A percentile compares a stretch with the other conserved stretches of the same genome.
phyloP scores from a whole-genome alignment of 23 tunicate genomes.

The Trididemnum miniatum region DNA sequence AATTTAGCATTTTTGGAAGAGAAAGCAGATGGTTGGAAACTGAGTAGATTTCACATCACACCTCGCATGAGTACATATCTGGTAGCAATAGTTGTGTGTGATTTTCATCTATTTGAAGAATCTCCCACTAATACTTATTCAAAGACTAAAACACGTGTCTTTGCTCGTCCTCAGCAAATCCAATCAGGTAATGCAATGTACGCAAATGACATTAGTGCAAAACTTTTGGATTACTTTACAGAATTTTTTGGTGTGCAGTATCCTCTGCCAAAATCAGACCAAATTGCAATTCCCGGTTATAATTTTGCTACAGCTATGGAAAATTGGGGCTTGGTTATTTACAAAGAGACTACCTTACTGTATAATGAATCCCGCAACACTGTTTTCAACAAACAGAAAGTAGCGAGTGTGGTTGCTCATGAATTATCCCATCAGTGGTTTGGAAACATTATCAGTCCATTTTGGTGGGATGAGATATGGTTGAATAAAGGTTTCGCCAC shows the following conservation, averaged over 20 bases:
- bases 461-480: constrained; percentile 92
- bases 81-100: constrained; percentile 69
- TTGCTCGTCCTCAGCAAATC: constrained; percentile 53
- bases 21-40: constrained; percentile 19
- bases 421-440: constrained; percentile 87
- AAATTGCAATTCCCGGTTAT: constrained; percentile 62
- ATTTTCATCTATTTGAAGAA: constrained; percentile 43
- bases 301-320: constrained; percentile 59
- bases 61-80: constrained; percentile 62
- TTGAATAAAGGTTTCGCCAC: constrained; percentile 81
- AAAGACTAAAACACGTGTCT: constrained; percentile 38
- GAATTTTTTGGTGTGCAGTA: constrained; percentile 43
- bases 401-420: constrained; percentile 51
- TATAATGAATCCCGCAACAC: constrained; percentile 36
- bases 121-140: neutral
- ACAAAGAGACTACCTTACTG: constrained; percentile 52
- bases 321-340: constrained; percentile 80
- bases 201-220: constrained; percentile 38
- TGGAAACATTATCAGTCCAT: constrained; percentile 64
- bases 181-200: constrained; percentile 42
- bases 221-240: constrained; percentile 44
- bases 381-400: constrained; percentile 48
- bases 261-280: constrained; percentile 77
- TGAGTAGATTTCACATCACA: constrained; percentile 39
- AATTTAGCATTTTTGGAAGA: neutral